phyloP scores from a whole-genome alignment of 2,113 vertebrate species.

The Catagonus wagneri region DNA sequence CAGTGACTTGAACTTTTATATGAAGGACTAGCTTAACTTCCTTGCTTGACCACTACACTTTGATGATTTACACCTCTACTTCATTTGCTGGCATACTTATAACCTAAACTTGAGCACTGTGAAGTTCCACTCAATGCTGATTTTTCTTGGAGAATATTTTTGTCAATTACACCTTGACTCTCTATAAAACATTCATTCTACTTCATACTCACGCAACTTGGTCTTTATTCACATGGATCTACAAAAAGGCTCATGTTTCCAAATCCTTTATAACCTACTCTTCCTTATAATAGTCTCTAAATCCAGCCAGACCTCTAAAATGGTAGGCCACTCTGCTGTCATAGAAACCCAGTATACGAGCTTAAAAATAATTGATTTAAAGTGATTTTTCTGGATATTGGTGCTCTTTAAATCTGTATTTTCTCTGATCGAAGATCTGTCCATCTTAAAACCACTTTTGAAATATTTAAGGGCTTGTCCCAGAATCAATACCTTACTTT shows the following conservation, averaged over 20 bases:
- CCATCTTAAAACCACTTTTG: conserved; percentile 53
- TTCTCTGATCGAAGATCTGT: not conserved
- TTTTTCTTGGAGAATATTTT: conserved; percentile 47
- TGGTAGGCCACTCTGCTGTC: not conserved
- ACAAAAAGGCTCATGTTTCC: not conserved
- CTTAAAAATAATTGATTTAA: conserved; percentile 32
- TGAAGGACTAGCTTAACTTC: not conserved
- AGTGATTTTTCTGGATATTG: not conserved
- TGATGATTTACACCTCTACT: not conserved
- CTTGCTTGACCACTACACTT: not conserved
- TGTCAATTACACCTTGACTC: not conserved
- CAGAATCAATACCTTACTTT: conserved; percentile 22
- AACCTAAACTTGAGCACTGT: not conserved
- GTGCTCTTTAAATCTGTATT: not conserved
- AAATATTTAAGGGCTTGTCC: conserved; percentile 37
- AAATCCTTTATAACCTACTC: not conserved
- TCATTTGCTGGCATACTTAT: not conserved
- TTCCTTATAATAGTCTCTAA: conserved; percentile 11
- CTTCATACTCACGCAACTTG: not conserved
- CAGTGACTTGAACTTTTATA: not conserved
- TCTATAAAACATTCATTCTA: not conserved
- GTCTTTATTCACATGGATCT: not conserved
- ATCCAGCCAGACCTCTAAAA: not conserved
- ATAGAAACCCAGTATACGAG: not conserved
- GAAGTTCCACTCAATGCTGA: not conserved